Base-by-base conservation (phyloP, 2,888 invertebrate species). In the Ypsolopha sequella region DNA sequence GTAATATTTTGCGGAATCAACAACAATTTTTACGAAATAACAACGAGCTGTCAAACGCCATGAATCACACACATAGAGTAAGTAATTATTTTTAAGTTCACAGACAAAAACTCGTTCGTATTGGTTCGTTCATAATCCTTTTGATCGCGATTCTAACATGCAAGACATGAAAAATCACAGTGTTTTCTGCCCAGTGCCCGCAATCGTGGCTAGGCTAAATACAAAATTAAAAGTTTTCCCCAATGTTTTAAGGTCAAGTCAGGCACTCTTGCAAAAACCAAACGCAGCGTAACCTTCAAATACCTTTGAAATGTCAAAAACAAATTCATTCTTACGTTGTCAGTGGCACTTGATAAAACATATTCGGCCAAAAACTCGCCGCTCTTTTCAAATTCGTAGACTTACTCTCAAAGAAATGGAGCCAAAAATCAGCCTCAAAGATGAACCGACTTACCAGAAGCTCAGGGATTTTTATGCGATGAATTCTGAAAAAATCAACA, bases 401-500 rank as follows among this genome's bases (percentile, higher is more conserved):
- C 59, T 70, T 71, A 68, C 64, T 54, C 45, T 56, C 53, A 64
- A 60, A 62, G 73, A 59, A 56, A 87, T 87, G 87, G 85, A 86
- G 48, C 74, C 80, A 33, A 87, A 86, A 72, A 65, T 76, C 35
- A 80, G 69, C 60, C 64, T 87, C 53, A 74, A 65, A 57, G 66
- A 82, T 55, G 95, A 95, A 64, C 80, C 91, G 13, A 89, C 91
- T 10, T 98, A 90, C 88, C 88, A 91, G 65, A 91, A 93, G 75
- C 81, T 98, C 44, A 90, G 93, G 66, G 89, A 91, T 53, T 93
- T 92, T 74, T 96, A 91, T 72, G 85, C 92, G 59, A 78, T 84
- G 7, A 91, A 92, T 68, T 93, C 92, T 10, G 86, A 89, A 34
- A 91, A 91, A 63, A 88, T 98, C 44, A 93, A 94, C 65, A 95